These are phyloP conservation scores for Tetragnatha montana DNA, from an alignment of 2,888 invertebrate genomes.

Conservation along the genomic window DNA sequence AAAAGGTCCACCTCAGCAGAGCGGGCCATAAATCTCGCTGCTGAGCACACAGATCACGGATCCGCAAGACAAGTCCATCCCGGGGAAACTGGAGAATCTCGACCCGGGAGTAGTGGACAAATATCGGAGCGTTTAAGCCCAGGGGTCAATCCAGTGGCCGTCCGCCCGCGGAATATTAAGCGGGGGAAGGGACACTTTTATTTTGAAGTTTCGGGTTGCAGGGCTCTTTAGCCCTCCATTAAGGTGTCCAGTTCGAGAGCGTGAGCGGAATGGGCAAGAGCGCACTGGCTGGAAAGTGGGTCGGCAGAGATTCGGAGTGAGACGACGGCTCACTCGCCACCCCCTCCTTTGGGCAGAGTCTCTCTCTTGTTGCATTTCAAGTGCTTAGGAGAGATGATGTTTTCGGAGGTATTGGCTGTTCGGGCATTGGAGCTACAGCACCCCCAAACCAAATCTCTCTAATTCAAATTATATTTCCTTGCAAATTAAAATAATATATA, in stretches of 20 bases:
- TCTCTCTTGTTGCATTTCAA: too few species aligned
- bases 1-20: too few species aligned
- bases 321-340: too few species aligned
- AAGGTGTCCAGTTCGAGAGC: not conserved
- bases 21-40: not conserved
- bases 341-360: too few species aligned
- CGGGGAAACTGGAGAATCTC: constrained; percentile 20
- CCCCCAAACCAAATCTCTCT: too few species aligned
- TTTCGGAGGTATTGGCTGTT: too few species aligned
- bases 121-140: constrained; percentile 52
- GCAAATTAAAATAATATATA: too few species aligned
- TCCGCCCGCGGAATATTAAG: constrained; percentile 40
- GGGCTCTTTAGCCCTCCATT: not conserved
- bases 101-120: constrained; percentile 25
- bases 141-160: constrained; percentile 42
- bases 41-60: not conserved
- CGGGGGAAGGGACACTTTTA: not conserved
- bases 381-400: too few species aligned
- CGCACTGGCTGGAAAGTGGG: not conserved
- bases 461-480: too few species aligned
- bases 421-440: too few species aligned
- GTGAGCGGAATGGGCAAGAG: not conserved
- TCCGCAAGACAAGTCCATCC: not conserved
- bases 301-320: not conserved
- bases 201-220: not conserved